Base-by-base conservation (phyloP, 2,797 vertebrate genomes). In the Catostomus latipinnis region DNA sequence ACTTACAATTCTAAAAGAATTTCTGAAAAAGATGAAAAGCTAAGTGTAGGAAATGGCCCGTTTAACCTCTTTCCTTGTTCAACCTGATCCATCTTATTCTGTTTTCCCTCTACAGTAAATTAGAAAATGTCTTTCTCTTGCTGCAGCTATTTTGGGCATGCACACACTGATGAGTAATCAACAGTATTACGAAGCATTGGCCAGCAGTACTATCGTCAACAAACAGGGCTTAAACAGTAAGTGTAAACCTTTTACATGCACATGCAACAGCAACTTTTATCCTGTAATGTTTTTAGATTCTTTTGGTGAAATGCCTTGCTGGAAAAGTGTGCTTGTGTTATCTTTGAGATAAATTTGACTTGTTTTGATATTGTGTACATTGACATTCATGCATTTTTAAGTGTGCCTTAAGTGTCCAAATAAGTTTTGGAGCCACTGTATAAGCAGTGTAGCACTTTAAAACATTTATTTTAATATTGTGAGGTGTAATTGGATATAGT, bases 151-250 rank as follows among this genome's bases (percentile, higher is more conserved):
- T 90, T 93, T 99, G 88, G 98, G 98, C 18, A 99, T 99, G 98
- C 97, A 99, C 90, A 99, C 97, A 5, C 92, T 99, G 88, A 99
- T 99, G 98, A 99, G 98, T 86, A 99, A 97, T 92, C 97, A 98
- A 90, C 98, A 99, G 91, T 99, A 99, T 91, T 99, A 99, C 6
- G 96, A 96, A 90, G 97, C 98, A 4, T 89, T 99, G 90, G 96
- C 96, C 83, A 98, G 96, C 95, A 98, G 96, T 91, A 96, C 92
- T 84, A 99, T 99, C 0, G 97, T 98, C 90, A 99, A 98, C 95
- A 99, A 97, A 90, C 97, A 99, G 89, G 97, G 97, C 72, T 94
- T 98, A 77, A 98, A 98, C 92, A 99, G 97, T 99, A 94, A 92
- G 96, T 95, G 1, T 57, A 45, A 12, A 13, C 34, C 6, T 18